Percentiles rank a stretch among this genome's conserved stretches.
Evolutionary conservation across 2,888 invertebrate species (phyloP).

Genomic region (Cotesia congregata): DNA sequence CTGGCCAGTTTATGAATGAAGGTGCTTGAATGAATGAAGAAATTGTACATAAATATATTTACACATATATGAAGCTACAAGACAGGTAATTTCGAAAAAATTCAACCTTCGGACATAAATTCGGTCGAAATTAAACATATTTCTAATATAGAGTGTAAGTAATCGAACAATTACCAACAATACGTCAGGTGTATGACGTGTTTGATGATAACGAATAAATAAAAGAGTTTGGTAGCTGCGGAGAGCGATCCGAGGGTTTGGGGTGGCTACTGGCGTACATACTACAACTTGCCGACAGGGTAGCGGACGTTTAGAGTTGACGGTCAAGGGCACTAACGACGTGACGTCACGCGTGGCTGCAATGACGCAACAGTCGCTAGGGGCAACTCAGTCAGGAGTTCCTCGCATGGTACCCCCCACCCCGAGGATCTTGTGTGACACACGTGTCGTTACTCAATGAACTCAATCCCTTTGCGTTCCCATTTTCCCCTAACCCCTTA

Average conservation of each 20-base stretch:
- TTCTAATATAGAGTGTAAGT: too few relatives aligned
- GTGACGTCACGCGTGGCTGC: conserved; percentile 66
- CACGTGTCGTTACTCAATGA: conserved; percentile 67
- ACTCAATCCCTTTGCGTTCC: conserved; percentile 49
- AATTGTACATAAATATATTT: neutral
- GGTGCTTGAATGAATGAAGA: neutral
- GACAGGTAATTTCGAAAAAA: too few relatives aligned
- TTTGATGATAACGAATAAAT: conserved; percentile 12
- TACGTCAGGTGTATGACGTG: conserved; percentile 27
- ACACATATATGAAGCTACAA: neutral
- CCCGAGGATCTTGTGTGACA: conserved; percentile 44
- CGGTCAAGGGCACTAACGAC: conserved; percentile 67
- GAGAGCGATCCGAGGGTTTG: conserved; percentile 29
- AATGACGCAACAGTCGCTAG: conserved; percentile 67
- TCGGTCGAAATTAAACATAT: neutral
- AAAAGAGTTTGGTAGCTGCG: neutral
- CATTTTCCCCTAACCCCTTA: conserved; percentile 34
- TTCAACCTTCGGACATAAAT: neutral
- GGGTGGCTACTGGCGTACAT: conserved; percentile 23
- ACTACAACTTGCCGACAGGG: conserved; percentile 39
- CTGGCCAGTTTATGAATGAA: conserved; percentile 20
- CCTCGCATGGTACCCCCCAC: conserved; percentile 62
- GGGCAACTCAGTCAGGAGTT: conserved; percentile 60
- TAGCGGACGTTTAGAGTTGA: conserved; percentile 50
- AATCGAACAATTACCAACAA: neutral